phyloP scores from a whole-genome alignment of 2,797 vertebrate genomes.

The Australoheros facetus region DNA sequence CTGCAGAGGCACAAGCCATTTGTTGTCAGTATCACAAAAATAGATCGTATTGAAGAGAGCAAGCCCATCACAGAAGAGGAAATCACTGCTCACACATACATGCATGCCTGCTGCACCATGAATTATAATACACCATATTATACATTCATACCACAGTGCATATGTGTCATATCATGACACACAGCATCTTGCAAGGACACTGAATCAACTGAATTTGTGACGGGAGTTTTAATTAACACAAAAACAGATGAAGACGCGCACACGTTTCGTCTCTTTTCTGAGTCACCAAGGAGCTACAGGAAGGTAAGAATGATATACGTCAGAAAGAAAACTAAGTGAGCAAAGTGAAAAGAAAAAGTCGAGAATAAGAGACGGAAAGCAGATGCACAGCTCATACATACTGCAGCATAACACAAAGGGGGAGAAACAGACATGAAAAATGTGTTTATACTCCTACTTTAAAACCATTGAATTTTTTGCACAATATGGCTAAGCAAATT shows the following conservation, averaged over 20 bases:
- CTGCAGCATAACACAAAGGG: neutral
- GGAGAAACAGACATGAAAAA: neutral
- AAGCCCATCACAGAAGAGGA: neutral
- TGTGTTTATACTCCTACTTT: neutral
- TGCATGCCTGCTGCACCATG: neutral
- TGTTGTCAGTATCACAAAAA: neutral
- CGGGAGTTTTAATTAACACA: constrained; percentile 9
- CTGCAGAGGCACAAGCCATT: neutral
- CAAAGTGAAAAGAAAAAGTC: constrained; percentile 1
- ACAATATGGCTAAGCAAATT: neutral
- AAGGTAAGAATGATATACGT: neutral
- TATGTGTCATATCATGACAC: neutral
- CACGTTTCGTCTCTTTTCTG: neutral
- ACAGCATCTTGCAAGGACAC: neutral
- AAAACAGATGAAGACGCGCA: neutral
- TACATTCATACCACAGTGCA: constrained; percentile 1
- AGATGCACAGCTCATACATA: neutral
- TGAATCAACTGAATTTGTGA: neutral
- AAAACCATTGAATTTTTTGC: no score
- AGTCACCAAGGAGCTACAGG: neutral
- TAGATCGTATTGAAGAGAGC: neutral
- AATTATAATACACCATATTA: neutral
- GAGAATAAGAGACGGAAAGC: neutral
- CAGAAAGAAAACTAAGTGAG: neutral
- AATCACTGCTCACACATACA: neutral